Conservation (phyloP, 2,888 invertebrate species). For the Patella pellucida region DNA sequence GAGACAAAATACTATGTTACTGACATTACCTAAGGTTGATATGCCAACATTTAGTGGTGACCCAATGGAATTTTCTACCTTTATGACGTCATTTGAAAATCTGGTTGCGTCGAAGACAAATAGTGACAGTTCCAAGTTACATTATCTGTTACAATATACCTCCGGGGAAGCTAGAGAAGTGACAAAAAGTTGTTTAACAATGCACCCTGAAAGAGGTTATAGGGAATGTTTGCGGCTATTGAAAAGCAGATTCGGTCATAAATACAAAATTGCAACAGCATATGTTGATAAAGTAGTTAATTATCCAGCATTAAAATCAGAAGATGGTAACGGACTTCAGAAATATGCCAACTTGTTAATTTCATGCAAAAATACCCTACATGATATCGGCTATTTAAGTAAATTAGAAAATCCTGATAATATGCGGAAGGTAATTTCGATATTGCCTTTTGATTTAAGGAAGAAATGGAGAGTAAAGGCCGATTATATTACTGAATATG, state of each 20-base stretch:
- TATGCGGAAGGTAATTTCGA: background rate
- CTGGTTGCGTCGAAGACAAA: background rate
- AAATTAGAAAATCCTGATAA: background rate
- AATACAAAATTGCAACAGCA: background rate
- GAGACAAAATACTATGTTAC: background rate
- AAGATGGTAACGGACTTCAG: conserved; percentile 1
- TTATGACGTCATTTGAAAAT: conserved; percentile 9
- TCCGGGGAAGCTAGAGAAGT: background rate
- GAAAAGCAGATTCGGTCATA: background rate
- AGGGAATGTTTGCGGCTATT: background rate
- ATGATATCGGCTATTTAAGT: background rate
- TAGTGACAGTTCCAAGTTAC: background rate
- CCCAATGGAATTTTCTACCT: background rate
- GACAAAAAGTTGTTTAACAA: background rate
- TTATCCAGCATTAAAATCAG: background rate
- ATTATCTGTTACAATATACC: conserved; percentile 6
- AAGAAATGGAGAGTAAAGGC: conserved; percentile 5
- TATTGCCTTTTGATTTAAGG: background rate
- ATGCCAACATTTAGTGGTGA: background rate
- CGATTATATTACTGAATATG: background rate
- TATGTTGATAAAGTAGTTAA: conserved; percentile 2
- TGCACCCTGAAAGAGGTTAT: background rate
- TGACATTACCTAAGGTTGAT: background rate
- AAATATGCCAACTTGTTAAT: background rate
- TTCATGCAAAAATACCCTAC: background rate